These are phyloP conservation scores for Amyelois transitella DNA, from an alignment of 1,140 invertebrate species.

Conservation along the genomic window DNA sequence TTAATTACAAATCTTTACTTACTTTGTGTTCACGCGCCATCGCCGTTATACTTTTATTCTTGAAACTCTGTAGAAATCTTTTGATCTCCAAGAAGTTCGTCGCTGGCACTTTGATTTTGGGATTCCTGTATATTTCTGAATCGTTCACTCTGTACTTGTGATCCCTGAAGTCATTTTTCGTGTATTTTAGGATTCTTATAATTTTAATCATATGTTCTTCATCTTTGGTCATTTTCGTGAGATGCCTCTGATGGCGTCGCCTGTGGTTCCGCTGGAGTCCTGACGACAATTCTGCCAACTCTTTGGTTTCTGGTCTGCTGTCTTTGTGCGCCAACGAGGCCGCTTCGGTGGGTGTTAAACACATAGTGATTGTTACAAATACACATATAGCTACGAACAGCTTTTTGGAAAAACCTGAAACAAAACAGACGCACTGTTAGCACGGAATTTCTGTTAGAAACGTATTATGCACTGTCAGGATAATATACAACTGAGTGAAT, in stretches of 20 bases:
- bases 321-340: conserved; percentile 28
- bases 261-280: conserved; percentile 22
- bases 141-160: background rate
- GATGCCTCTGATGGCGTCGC: conserved; percentile 42
- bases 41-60: background rate
- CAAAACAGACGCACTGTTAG: conserved; percentile 26
- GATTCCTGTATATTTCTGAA: background rate
- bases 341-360: conserved; percentile 43
- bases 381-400: conserved; percentile 63
- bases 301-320: conserved; percentile 24
- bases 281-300: conserved; percentile 5
- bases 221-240: conserved; percentile 37
- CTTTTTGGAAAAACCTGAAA: conserved; percentile 70
- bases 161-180: background rate
- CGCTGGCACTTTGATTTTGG: background rate
- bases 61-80: background rate
- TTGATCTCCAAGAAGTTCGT: background rate
- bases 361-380: conserved; percentile 57
- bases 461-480: too few relatives aligned
- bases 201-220: background rate
- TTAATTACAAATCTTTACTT: background rate
- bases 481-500: background rate
- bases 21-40: background rate
- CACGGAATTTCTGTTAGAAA: too few relatives aligned
- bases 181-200: background rate